A percentile compares a stretch with the other conserved stretches of the same genome.
These are phyloP conservation scores for Icerya purchasi DNA, from an alignment of 2,888 invertebrate genomes.

Conservation along the genomic window DNA sequence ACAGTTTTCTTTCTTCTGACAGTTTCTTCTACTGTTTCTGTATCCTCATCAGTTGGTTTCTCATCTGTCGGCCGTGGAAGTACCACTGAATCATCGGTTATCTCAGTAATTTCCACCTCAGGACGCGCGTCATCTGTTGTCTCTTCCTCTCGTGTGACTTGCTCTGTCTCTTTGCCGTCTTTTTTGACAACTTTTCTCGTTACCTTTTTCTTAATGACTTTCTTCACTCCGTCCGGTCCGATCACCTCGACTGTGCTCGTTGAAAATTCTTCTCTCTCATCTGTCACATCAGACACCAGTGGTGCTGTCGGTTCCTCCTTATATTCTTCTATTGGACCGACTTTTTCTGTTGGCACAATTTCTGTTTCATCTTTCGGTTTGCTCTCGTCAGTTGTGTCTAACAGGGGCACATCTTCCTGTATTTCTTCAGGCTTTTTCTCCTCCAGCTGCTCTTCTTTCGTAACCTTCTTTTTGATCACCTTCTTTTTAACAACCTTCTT, in stretches of 20 bases:
- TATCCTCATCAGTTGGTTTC: constrained; percentile 17
- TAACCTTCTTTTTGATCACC: constrained; percentile 10
- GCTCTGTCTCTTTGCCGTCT: constrained; percentile 19
- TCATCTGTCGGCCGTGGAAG: neutral
- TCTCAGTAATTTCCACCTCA: constrained; percentile 19
- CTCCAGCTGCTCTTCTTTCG: constrained; percentile 19
- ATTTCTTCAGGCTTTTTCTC: constrained; percentile 20
- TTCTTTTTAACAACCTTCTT: constrained; percentile 8
- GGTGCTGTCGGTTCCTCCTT: neutral
- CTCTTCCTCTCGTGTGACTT: constrained; percentile 20
- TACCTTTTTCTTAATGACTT: constrained; percentile 10
- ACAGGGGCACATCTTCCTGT: no score
- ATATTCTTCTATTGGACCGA: constrained; percentile 7
- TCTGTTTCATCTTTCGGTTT: constrained; percentile 24
- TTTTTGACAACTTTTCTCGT: constrained; percentile 6
- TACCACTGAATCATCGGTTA: constrained; percentile 1
- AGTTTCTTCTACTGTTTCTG: constrained; percentile 15
- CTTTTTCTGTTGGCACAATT: constrained; percentile 16
- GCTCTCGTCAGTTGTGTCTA: no score
- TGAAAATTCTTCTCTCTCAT: constrained; percentile 9
- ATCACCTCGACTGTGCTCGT: constrained; percentile 2
- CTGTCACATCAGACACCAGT: constrained; percentile 5
- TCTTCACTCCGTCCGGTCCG: constrained; percentile 8
- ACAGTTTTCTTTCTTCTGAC: constrained; percentile 21
- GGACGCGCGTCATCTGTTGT: constrained; percentile 10